phyloP scores from a whole-genome alignment of 2,113 vertebrate genomes.

The Clarias macrocephalus region DNA sequence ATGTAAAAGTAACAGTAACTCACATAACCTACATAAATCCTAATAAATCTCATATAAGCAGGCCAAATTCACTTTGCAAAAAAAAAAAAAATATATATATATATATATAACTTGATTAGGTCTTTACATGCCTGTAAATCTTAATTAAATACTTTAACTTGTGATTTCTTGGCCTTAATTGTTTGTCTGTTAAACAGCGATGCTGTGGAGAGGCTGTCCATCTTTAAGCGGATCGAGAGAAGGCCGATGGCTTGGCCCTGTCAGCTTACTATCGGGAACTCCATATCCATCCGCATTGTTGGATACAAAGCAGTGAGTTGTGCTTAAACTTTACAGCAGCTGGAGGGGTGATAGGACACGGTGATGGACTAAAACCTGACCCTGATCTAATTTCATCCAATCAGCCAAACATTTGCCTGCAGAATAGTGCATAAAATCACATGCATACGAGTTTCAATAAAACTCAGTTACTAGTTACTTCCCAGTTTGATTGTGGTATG shows the following conservation, averaged over 20 bases:
- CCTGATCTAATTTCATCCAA: not conserved
- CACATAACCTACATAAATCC: not conserved
- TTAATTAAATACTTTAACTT: not conserved
- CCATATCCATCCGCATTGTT: slow-evolving; percentile 85
- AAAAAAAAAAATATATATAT: not conserved
- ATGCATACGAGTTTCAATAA: no score
- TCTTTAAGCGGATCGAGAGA: slow-evolving; percentile 86
- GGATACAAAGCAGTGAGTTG: slow-evolving; percentile 91
- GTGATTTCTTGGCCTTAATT: not conserved
- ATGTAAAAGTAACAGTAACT: not conserved
- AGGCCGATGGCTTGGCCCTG: slow-evolving; percentile 83
- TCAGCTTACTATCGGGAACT: slow-evolving; percentile 87
- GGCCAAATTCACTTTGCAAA: not conserved
- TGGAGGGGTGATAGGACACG: not conserved
- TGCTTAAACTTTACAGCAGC: not conserved
- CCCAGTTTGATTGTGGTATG: not conserved
- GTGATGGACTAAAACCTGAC: not conserved
- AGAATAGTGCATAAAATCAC: not conserved
- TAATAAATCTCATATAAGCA: not conserved
- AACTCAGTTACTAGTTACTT: no score
- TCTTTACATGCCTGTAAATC: not conserved
- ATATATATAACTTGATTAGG: not conserved
- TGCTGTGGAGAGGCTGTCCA: slow-evolving; percentile 80
- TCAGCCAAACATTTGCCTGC: not conserved
- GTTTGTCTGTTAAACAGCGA: slow-evolving; percentile 70